A percentile compares a stretch with the other conserved stretches of the same genome.
Evolutionary conservation across 2,797 vertebrate species (phyloP).

Genomic region (Sylvia borin): DNA sequence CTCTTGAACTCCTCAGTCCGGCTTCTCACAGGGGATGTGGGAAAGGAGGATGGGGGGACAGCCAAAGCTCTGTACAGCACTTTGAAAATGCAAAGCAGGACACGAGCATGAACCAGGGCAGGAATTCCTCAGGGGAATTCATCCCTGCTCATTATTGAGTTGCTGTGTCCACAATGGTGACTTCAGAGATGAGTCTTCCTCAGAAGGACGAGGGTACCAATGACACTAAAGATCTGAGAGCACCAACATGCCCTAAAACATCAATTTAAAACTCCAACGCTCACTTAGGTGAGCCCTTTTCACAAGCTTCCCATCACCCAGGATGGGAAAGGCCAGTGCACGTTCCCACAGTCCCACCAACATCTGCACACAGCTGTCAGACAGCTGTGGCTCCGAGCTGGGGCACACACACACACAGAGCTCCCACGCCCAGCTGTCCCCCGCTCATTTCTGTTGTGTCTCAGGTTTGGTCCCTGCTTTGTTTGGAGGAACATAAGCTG

Average conservation of each 20-base stretch:
- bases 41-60: neutral
- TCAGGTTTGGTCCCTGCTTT: neutral
- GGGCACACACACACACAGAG: neutral
- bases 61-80: neutral
- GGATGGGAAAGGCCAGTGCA: neutral
- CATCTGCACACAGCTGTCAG: slow-evolving; percentile 27
- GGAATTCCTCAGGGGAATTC: neutral
- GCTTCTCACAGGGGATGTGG: neutral
- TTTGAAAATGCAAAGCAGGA: neutral
- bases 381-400: neutral
- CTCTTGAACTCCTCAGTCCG: neutral
- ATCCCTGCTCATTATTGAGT: neutral
- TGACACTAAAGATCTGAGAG: neutral
- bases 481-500: neutral
- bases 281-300: neutral
- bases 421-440: neutral
- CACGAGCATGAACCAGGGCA: neutral
- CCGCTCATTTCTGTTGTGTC: neutral
- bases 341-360: neutral
- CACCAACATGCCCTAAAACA: neutral
- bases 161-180: neutral
- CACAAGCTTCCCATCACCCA: neutral
- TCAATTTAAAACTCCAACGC: neutral
- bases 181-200: neutral
- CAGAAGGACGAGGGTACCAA: no score